Evolutionary conservation across 2,113 vertebrate species (phyloP).

Genomic region (Cariama cristata): DNA sequence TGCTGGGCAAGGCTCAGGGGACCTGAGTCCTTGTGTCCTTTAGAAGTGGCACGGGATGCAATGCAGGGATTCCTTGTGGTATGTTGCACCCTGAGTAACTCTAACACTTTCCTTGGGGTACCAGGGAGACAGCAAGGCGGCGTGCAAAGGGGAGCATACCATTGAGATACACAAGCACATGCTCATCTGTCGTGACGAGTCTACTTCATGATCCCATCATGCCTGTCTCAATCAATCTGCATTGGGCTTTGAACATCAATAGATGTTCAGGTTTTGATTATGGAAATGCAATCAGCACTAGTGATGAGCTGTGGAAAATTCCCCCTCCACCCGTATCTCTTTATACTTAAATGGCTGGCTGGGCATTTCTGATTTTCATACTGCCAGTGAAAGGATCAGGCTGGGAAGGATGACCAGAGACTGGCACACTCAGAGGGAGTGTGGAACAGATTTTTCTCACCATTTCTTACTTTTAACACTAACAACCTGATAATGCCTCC

Average conservation of each 20-base stretch:
- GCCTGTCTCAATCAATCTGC: not conserved
- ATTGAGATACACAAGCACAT: accelerated
- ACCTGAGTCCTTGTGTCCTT: not conserved
- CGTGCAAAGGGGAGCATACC: accelerated
- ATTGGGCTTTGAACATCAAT: not conserved
- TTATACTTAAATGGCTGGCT: not conserved
- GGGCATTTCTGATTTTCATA: not conserved
- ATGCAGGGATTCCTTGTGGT: accelerated
- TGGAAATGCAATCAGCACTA: not conserved
- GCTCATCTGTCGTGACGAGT: accelerated
- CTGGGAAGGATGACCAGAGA: not conserved
- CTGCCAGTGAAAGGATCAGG: not conserved
- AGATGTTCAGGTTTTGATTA: not conserved
- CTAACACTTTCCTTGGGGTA: not conserved
- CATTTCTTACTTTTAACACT: not conserved
- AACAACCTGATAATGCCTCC: not conserved
- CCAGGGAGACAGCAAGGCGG: not conserved
- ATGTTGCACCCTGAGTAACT: not conserved
- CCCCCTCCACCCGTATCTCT: not conserved
- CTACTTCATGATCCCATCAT: not conserved
- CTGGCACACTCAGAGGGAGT: not conserved
- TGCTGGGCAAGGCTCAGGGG: not conserved
- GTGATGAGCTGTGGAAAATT: not conserved
- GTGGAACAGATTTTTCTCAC: not conserved
- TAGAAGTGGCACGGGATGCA: accelerated